Percentiles rank a stretch among this genome's conserved stretches.
Evolutionary conservation across 2,888 invertebrate species (phyloP).

Genomic region (Argyresthia albistria): DNA sequence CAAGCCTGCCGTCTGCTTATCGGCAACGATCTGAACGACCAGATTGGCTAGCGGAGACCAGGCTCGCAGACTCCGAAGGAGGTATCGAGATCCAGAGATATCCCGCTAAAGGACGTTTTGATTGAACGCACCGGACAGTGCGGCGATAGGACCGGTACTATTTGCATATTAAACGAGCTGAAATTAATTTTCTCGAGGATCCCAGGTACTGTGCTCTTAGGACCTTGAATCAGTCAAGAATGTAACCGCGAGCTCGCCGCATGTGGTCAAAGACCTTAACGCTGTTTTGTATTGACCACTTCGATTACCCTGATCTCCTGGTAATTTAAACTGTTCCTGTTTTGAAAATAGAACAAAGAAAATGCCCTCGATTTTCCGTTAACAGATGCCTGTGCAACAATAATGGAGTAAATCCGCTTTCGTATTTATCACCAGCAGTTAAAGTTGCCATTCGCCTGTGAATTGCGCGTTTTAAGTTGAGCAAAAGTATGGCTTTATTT

Average conservation of each 20-base stretch:
- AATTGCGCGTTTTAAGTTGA: neutral
- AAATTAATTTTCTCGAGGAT: conserved; percentile 52
- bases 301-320: no score
- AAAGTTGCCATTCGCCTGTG: neutral
- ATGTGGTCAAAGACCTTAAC: no score
- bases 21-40: neutral
- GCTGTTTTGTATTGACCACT: no score
- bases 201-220: neutral
- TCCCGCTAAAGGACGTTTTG: conserved; percentile 60
- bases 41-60: conserved; percentile 23
- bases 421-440: neutral
- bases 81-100: conserved; percentile 47
- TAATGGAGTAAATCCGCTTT: no score
- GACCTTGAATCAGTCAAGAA: neutral
- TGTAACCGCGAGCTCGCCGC: no score
- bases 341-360: no score
- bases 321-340: no score
- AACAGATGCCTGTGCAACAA: no score
- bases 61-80: conserved; percentile 43
- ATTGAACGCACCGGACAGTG: conserved; percentile 64
- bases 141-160: conserved; percentile 48
- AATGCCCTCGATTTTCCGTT: no score
- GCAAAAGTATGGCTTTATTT: conserved; percentile 2
- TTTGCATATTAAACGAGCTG: conserved; percentile 66
- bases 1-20: no score